These are phyloP conservation scores for Sycophila sp. DNA, from an alignment of 1,140 invertebrate genomes.

Conservation along the genomic window DNA sequence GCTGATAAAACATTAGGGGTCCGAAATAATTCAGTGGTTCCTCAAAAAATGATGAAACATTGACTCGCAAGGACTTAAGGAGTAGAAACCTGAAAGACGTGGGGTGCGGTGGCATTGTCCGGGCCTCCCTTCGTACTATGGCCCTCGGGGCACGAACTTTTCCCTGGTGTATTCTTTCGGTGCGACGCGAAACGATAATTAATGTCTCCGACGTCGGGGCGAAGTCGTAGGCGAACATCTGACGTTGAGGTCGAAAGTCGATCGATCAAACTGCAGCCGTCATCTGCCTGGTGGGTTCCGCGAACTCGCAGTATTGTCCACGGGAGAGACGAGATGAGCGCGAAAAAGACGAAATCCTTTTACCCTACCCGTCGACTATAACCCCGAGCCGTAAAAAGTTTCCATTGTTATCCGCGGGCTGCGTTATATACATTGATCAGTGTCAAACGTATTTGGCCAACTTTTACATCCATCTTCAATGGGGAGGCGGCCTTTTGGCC, in stretches of 20 bases:
- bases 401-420: not conserved
- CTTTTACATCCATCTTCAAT: too few species aligned
- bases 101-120: not conserved
- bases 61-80: not conserved
- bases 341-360: slow-evolving; percentile 27
- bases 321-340: slow-evolving; percentile 5
- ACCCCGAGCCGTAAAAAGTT: not conserved
- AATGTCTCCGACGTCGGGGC: slow-evolving; percentile 27
- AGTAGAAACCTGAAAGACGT: not conserved
- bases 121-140: slow-evolving; percentile 6
- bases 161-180: slow-evolving; percentile 15
- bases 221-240: slow-evolving; percentile 24
- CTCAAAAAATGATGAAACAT: not conserved
- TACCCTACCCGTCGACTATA: not conserved
- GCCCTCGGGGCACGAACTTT: slow-evolving; percentile 17
- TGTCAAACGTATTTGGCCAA: too few species aligned
- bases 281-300: too few species aligned
- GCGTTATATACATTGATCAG: not conserved
- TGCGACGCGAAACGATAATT: slow-evolving; percentile 30
- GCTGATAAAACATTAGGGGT: too few species aligned
- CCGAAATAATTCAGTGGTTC: not conserved
- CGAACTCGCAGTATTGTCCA: slow-evolving; percentile 7
- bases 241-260: slow-evolving; percentile 24
- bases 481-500: too few species aligned
- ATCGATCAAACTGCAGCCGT: slow-evolving; percentile 36